These are phyloP conservation scores for Brienomyrus longianalis DNA, from an alignment of 2,113 vertebrate genomes.

Conservation along the genomic window DNA sequence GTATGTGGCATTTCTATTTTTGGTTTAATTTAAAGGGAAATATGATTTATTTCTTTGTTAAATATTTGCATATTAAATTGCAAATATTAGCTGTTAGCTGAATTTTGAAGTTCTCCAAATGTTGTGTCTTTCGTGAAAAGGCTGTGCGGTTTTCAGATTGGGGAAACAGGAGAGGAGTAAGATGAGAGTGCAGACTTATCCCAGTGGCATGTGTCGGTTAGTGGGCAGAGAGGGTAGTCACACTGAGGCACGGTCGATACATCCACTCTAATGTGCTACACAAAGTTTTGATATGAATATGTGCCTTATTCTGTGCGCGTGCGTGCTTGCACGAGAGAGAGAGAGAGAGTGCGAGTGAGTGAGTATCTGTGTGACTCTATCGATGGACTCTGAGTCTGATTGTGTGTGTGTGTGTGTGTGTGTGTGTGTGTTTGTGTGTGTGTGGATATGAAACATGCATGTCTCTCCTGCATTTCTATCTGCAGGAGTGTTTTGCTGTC, in stretches of 20 bases:
- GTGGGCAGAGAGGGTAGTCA: background rate
- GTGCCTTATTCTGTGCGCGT: background rate
- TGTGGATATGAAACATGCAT: background rate
- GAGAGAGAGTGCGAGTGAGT: too few species aligned
- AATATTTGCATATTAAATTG: background rate
- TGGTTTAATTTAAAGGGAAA: background rate
- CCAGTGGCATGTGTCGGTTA: background rate
- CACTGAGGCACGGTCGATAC: background rate
- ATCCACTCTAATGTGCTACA: background rate
- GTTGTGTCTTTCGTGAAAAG: background rate
- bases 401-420: background rate
- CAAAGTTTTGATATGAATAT: background rate
- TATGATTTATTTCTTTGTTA: background rate
- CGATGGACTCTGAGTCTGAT: constrained; percentile 7
- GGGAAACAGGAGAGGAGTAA: background rate
- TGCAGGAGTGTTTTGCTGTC: too few species aligned
- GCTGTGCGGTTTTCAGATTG: background rate
- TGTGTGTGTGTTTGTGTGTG: constrained; percentile 12
- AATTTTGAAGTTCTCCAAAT: background rate
- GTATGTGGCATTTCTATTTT: background rate
- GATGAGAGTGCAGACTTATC: background rate
- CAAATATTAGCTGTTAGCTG: background rate
- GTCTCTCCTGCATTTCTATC: background rate
- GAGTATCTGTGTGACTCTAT: too few species aligned
- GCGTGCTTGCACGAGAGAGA: background rate